phyloP scores from a whole-genome alignment of 2,797 vertebrate genomes.

The Syngnathus acus region DNA sequence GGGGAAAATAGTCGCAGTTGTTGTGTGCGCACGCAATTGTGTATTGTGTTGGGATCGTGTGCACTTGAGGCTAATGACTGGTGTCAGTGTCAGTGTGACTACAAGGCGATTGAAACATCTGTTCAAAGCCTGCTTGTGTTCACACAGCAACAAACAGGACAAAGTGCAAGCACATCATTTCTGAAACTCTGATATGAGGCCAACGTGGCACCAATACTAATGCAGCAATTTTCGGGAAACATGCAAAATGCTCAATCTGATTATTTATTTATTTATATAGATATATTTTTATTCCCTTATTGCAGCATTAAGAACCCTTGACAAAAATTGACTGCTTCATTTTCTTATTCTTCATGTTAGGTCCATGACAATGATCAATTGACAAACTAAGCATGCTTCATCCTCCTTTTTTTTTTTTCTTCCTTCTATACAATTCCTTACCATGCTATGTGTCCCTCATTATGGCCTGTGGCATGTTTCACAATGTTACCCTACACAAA shows the following conservation, averaged over 20 bases:
- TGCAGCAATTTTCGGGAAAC: no score
- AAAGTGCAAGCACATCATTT: neutral
- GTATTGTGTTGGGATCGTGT: conserved; percentile 14
- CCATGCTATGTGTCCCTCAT: neutral
- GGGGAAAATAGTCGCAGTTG: conserved; percentile 30
- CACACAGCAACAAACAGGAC: conserved; percentile 13
- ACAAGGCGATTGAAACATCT: conserved; percentile 30
- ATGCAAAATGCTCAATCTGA: no score
- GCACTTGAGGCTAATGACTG: conserved; percentile 32
- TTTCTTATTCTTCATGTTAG: neutral
- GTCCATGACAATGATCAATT: neutral
- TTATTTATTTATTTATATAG: no score
- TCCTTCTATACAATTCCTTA: neutral
- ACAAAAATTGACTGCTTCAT: neutral
- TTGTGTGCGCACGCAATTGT: conserved; percentile 8
- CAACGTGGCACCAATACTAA: neutral
- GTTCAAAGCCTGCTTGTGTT: conserved; percentile 27
- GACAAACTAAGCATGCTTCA: neutral
- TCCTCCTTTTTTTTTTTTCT: neutral
- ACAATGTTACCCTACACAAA: conserved; percentile 10
- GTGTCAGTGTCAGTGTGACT: conserved; percentile 26
- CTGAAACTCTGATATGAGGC: conserved; percentile 30
- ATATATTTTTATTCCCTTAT: no score
- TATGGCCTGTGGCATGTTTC: conserved; percentile 10
- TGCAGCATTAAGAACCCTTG: no score